These are phyloP conservation scores for Rhynchophorus ferrugineus DNA, from an alignment of 1,140 invertebrate species.

Conservation along the genomic window DNA sequence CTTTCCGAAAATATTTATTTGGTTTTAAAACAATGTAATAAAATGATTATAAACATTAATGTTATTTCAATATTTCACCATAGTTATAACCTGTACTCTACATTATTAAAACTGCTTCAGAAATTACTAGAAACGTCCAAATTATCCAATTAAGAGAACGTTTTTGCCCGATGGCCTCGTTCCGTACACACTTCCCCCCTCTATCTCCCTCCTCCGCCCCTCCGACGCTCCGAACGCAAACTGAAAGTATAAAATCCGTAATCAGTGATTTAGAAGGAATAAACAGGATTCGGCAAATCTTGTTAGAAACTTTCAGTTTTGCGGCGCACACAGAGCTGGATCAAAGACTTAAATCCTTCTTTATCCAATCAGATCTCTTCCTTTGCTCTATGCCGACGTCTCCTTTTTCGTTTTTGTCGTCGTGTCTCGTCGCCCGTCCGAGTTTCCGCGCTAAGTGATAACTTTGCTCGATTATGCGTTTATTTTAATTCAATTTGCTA, in stretches of 20 bases:
- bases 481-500: neutral
- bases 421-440: neutral
- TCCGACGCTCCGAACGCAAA: too few species aligned
- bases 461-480: neutral
- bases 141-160: too few species aligned
- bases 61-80: too few species aligned
- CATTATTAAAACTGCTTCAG: too few species aligned
- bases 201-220: too few species aligned
- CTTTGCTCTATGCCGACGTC: neutral
- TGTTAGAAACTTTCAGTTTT: slow-evolving; percentile 7
- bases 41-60: too few species aligned
- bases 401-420: neutral
- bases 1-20: too few species aligned
- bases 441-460: neutral
- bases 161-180: too few species aligned
- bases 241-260: slow-evolving; percentile 2
- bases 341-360: slow-evolving; percentile 7
- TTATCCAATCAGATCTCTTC: slow-evolving; percentile 12
- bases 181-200: too few species aligned
- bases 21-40: too few species aligned
- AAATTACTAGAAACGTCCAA: too few species aligned
- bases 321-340: neutral
- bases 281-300: slow-evolving; percentile 10
- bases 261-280: slow-evolving; percentile 5
- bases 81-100: too few species aligned